Evolutionary conservation across 2,888 invertebrate species (phyloP).

Genomic region (Argynnis bischoffii): DNA sequence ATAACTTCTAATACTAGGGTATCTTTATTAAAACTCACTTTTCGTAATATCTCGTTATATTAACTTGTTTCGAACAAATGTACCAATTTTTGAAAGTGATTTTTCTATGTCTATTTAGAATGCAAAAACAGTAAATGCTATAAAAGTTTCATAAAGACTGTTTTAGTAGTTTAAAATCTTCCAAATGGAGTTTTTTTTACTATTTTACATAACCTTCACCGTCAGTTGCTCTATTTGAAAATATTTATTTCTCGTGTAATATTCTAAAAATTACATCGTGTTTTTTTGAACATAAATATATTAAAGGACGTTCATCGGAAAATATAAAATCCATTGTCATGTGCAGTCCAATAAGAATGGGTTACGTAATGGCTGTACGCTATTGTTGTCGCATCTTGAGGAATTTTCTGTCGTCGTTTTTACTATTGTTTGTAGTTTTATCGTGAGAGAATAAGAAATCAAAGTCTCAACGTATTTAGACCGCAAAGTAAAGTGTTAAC

Average conservation of each 20-base stretch:
- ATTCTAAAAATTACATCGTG: too few species aligned
- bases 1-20: too few species aligned
- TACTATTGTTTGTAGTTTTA: slow-evolving; percentile 18
- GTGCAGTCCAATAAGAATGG: slow-evolving; percentile 26
- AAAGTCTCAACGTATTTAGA: neutral
- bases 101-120: neutral
- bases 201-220: neutral
- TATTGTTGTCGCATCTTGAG: slow-evolving; percentile 23
- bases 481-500: neutral
- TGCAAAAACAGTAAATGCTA: neutral
- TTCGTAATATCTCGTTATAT: neutral
- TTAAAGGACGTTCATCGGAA: slow-evolving; percentile 5
- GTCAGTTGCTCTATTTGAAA: too few species aligned
- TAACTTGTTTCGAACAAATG: too few species aligned
- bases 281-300: too few species aligned
- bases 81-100: too few species aligned
- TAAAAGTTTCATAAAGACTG: neutral
- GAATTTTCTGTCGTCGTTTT: slow-evolving; percentile 19
- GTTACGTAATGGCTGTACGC: slow-evolving; percentile 30
- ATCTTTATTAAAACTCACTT: too few species aligned
- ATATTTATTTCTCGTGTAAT: too few species aligned
- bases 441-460: neutral
- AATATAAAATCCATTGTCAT: slow-evolving; percentile 25
- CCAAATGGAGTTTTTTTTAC: neutral
- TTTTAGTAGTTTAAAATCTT: neutral